A percentile compares a stretch with the other conserved stretches of the same genome.
Conservation (phyloP, 2,888 invertebrate species). For the Elmis aenea region DNA sequence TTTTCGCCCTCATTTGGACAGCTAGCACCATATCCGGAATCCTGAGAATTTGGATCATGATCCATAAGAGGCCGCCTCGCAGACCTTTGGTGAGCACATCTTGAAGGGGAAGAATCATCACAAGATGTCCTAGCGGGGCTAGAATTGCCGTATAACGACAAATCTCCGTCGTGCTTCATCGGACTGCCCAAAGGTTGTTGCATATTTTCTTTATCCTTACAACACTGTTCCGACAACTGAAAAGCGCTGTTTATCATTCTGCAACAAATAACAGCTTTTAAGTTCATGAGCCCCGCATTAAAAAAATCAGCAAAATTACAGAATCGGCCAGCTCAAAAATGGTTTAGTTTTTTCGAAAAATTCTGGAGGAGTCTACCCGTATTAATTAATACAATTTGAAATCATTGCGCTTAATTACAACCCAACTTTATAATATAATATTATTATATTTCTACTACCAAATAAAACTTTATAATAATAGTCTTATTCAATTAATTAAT, state of each 20-base stretch:
- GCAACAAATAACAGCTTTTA: constrained; percentile 15
- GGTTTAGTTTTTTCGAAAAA: too few species aligned
- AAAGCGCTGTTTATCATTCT: constrained; percentile 16
- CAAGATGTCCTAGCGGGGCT: constrained; percentile 30
- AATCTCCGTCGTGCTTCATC: constrained; percentile 37
- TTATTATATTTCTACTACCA: too few species aligned
- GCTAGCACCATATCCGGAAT: constrained; percentile 53
- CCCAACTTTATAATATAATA: too few species aligned
- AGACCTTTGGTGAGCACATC: constrained; percentile 28
- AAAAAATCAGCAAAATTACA: too few species aligned
- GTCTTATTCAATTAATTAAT: too few species aligned
- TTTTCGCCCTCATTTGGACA: constrained; percentile 35
- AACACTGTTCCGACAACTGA: constrained; percentile 12
- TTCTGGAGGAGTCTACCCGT: too few species aligned
- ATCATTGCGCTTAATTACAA: too few species aligned
- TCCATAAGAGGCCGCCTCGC: constrained; percentile 48
- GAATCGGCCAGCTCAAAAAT: too few species aligned
- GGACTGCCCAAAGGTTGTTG: constrained; percentile 31
- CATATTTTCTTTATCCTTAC: constrained; percentile 36
- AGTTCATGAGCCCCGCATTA: too few species aligned
- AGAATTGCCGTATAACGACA: constrained; percentile 39
- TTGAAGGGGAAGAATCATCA: constrained; percentile 29
- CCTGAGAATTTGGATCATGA: constrained; percentile 54
- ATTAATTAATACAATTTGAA: too few species aligned
- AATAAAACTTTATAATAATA: too few species aligned